Conservation (phyloP, 2,797 vertebrate genomes). For the Rhabdomys pumilio region DNA sequence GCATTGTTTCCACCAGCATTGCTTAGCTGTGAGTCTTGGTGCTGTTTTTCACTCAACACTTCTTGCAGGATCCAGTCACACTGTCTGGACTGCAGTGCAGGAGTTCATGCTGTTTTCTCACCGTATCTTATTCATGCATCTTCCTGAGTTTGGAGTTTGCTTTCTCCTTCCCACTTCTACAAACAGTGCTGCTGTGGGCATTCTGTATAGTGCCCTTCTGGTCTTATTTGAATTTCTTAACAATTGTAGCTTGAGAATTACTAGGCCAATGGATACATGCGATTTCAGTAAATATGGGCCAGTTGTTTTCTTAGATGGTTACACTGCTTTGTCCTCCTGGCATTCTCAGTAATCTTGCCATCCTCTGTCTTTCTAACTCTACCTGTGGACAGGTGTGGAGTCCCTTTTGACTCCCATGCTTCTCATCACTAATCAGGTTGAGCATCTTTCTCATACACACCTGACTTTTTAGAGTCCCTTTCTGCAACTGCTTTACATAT, state of each 20-base stretch:
- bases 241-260: conserved; percentile 22
- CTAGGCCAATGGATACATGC: background rate
- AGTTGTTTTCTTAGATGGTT: background rate
- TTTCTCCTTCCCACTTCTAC: conserved; percentile 3
- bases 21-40: background rate
- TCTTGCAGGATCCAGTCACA: conserved; percentile 42
- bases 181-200: background rate
- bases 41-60: conserved; percentile 19
- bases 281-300: conserved; percentile 12
- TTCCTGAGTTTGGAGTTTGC: conserved; percentile 14
- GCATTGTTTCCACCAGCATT: conserved; percentile 39
- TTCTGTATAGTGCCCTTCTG: background rate
- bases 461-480: conserved; percentile 19
- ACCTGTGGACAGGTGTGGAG: background rate
- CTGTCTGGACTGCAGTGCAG: background rate
- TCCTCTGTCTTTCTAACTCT: conserved; percentile 65
- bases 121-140: conserved; percentile 6
- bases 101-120: background rate
- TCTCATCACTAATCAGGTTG: conserved; percentile 53
- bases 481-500: conserved; percentile 59
- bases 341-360: background rate
- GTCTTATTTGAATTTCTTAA: background rate
- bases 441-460: conserved; percentile 41
- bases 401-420: conserved; percentile 44
- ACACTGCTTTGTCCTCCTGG: background rate